Conservation (phyloP, 2,113 vertebrate genomes). For the Mola mola region DNA sequence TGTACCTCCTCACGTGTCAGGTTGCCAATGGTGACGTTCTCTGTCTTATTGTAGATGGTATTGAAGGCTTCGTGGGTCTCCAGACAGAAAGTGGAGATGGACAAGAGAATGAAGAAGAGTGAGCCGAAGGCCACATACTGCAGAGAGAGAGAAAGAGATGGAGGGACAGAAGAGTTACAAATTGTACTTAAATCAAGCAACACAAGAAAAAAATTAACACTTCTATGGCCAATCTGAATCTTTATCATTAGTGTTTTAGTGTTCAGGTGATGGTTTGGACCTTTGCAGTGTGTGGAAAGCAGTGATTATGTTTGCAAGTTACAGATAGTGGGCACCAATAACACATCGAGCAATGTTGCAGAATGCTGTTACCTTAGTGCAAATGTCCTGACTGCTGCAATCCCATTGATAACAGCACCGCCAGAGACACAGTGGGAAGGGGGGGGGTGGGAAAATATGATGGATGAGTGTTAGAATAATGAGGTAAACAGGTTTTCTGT, state of each 20-base stretch:
- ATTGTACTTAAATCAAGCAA: background rate
- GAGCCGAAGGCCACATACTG: conserved; percentile 95
- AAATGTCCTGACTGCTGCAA: conserved; percentile 60
- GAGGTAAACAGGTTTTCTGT: conserved; percentile 6
- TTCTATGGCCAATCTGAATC: no score
- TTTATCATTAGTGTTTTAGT: conserved; percentile 10
- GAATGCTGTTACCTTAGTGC: conserved; percentile 32
- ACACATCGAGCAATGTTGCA: conserved; percentile 10
- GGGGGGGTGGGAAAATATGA: conserved; percentile 19
- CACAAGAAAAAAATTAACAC: background rate
- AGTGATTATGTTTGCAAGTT: conserved; percentile 2
- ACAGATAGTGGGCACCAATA: conserved; percentile 56
- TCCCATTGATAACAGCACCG: conserved; percentile 22
- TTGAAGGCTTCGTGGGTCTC: conserved; percentile 98
- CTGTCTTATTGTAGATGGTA: conserved; percentile 92
- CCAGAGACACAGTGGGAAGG: conserved; percentile 8
- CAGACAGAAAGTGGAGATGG: conserved; percentile 98
- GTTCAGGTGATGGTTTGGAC: conserved; percentile 20
- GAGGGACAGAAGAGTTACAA: background rate
- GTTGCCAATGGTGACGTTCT: conserved; percentile 86
- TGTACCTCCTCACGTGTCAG: conserved; percentile 82
- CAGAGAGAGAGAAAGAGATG: conserved; percentile 18
- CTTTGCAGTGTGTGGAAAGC: conserved; percentile 52
- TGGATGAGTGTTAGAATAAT: conserved; percentile 30
- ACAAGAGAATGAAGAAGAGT: conserved; percentile 97